Percentiles rank a stretch among this genome's conserved stretches.
Conservation (phyloP, 1,140 invertebrate species). For the Aleiodes sp. region DNA sequence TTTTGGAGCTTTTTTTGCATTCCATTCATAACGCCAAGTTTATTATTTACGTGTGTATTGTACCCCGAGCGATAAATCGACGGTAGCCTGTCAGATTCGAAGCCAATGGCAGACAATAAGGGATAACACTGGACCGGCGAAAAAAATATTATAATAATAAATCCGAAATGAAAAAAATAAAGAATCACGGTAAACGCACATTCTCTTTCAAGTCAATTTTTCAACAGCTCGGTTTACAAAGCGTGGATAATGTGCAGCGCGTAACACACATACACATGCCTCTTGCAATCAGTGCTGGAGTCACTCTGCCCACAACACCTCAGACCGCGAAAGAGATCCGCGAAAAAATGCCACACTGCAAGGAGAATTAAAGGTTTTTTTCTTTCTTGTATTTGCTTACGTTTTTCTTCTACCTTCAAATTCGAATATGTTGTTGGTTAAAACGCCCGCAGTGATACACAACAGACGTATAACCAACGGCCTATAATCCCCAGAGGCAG, state of each 20-base stretch:
- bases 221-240: constrained; percentile 33
- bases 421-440: constrained; percentile 11
- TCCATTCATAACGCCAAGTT: background rate
- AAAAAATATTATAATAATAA: constrained; percentile 1
- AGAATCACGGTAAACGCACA: constrained; percentile 3
- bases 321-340: too few relatives aligned
- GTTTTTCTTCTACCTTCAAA: background rate
- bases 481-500: constrained; percentile 23
- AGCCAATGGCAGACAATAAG: background rate
- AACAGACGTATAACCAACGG: background rate
- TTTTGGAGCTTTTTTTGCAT: too few relatives aligned
- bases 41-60: background rate
- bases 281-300: too few relatives aligned
- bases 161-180: background rate
- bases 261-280: too few relatives aligned
- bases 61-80: background rate
- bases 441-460: constrained; percentile 37
- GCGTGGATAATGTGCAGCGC: constrained; percentile 41
- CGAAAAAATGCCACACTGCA: too few relatives aligned
- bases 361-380: too few relatives aligned
- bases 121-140: background rate
- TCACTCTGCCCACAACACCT: too few relatives aligned
- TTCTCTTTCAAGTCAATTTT: constrained; percentile 33
- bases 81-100: constrained; percentile 5
- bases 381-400: background rate